Conservation (phyloP, 2,797 vertebrate genomes). For the Pipistrellus pipistrellus region DNA sequence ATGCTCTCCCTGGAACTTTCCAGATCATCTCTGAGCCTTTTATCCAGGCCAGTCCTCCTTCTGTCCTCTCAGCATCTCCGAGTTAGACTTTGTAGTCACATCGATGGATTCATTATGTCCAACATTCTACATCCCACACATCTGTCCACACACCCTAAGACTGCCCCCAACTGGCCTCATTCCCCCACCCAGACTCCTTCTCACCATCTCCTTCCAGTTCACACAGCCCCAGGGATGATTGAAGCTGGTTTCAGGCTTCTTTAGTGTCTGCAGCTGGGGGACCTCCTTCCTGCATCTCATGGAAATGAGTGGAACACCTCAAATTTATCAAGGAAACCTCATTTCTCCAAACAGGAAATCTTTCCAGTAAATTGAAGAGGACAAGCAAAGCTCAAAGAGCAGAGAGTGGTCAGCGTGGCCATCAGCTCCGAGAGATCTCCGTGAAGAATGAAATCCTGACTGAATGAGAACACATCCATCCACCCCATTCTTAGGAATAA, state of each 20-base stretch:
- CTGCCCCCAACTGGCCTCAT: background rate
- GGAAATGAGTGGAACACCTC: no score
- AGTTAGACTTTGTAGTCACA: background rate
- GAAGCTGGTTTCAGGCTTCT: background rate
- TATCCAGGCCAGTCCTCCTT: background rate
- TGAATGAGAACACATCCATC: background rate
- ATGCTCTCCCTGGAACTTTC: background rate
- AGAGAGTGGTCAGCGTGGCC: background rate
- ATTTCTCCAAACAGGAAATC: slow-evolving; percentile 59
- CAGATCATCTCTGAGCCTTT: background rate
- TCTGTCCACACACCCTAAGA: background rate
- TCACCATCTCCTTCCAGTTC: background rate
- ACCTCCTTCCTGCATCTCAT: no score
- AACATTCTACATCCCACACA: background rate
- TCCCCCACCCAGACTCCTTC: no score
- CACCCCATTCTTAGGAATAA: background rate
- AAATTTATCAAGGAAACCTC: slow-evolving; percentile 20
- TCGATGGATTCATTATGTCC: no score
- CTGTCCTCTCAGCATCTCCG: background rate
- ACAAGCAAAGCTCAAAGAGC: no score
- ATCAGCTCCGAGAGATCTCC: background rate
- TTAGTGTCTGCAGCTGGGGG: fast-evolving
- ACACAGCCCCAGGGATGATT: background rate
- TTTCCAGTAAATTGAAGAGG: background rate
- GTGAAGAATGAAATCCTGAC: background rate